A percentile compares a stretch with the other conserved stretches of the same genome.
Conservation (phyloP, 2,113 vertebrate species). For the Gymnorhina tibicen region DNA sequence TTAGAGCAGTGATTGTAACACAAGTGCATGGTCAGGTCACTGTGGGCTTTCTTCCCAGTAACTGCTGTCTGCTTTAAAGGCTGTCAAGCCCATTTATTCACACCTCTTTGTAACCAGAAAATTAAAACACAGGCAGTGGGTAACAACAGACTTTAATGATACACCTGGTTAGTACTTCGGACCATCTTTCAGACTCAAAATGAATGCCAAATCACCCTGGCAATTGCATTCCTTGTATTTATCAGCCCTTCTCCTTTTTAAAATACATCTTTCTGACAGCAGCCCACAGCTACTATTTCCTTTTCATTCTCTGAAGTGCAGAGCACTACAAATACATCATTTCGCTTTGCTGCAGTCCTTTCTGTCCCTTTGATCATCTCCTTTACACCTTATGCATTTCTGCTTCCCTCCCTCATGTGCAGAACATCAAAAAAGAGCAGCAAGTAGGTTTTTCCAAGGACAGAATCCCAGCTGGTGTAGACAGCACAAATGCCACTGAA, state of each 20-base stretch:
- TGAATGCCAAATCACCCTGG: not conserved
- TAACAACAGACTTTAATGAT: not conserved
- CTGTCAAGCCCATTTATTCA: not conserved
- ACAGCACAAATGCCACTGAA: not conserved
- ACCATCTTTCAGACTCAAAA: not conserved
- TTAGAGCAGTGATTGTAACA: not conserved
- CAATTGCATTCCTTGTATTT: not conserved
- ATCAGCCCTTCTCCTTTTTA: not conserved
- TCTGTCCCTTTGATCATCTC: constrained; percentile 25
- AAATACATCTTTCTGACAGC: constrained; percentile 20
- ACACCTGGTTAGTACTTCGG: not conserved
- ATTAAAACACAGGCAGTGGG: not conserved
- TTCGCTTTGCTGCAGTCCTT: constrained; percentile 34
- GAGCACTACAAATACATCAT: constrained; percentile 33
- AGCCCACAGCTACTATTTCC: constrained; percentile 6
- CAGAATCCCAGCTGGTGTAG: not conserved
- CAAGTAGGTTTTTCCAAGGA: not conserved
- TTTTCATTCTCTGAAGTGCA: constrained; percentile 4
- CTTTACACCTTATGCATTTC: constrained; percentile 26
- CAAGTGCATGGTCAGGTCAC: not conserved
- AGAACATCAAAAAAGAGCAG: not conserved
- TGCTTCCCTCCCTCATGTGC: not conserved
- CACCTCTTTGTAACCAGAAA: not conserved
- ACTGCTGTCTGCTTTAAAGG: not conserved
- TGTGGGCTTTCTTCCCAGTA: not conserved